A percentile compares a stretch with the other conserved stretches of the same genome.
Conservation (phyloP, 2,888 invertebrate species). For the Caenorhabditis sp. region DNA sequence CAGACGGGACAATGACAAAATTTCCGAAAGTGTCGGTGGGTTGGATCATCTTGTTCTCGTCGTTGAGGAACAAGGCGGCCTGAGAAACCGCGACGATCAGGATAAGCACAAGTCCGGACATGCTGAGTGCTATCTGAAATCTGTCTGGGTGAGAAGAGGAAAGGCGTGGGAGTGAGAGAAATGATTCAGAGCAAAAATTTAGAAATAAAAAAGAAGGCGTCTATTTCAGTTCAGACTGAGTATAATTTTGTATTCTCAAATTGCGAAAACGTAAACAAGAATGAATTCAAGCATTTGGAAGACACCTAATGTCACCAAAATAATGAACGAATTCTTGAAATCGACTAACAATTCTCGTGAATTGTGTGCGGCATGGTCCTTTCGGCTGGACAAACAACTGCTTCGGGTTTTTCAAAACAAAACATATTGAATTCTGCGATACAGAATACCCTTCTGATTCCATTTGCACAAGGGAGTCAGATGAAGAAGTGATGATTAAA, state of each 20-base stretch:
- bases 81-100: slow-evolving; percentile 28
- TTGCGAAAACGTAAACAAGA: neutral
- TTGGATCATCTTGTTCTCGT: slow-evolving; percentile 27
- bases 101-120: slow-evolving; percentile 45
- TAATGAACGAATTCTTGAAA: neutral
- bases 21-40: slow-evolving; percentile 23
- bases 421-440: neutral
- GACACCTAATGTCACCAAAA: neutral
- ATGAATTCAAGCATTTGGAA: neutral
- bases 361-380: neutral
- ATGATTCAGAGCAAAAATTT: too few species aligned
- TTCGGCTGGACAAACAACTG: neutral
- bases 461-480: too few species aligned
- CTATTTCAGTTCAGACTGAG: neutral
- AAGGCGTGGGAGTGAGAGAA: too few species aligned
- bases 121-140: slow-evolving; percentile 38
- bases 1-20: slow-evolving; percentile 19
- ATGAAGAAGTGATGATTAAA: too few species aligned
- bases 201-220: neutral
- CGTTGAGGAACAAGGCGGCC: slow-evolving; percentile 33
- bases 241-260: neutral
- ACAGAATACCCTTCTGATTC: neutral
- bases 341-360: neutral
- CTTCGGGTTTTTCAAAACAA: neutral
- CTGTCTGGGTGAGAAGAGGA: too few species aligned